Conservation (phyloP, 2,797 vertebrate species). For the Phaenicophaeus curvirostris region DNA sequence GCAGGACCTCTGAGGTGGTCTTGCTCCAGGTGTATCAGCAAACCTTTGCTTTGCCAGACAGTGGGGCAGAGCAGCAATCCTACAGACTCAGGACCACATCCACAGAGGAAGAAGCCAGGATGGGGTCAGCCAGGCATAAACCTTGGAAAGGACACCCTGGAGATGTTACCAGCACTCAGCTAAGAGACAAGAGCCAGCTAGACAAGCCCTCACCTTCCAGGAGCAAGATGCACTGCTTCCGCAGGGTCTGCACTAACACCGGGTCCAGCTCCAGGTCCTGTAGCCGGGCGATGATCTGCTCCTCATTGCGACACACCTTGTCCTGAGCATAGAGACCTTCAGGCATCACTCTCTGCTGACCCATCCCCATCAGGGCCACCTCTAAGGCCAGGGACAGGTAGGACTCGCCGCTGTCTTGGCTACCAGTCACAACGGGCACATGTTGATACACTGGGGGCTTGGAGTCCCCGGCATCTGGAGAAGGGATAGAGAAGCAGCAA, state of each 20-base stretch:
- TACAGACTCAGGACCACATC: not conserved
- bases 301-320: conserved; percentile 97
- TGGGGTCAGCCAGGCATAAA: not conserved
- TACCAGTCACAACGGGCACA: conserved; percentile 84
- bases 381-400: conserved; percentile 94
- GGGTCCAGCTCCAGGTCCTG: conserved; percentile 94
- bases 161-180: not conserved
- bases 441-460: conserved; percentile 93
- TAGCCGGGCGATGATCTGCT: conserved; percentile 92
- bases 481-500: not conserved
- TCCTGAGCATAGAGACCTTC: conserved; percentile 97
- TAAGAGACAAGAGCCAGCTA: not conserved
- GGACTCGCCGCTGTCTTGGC: conserved; percentile 86
- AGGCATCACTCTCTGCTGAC: conserved; percentile 97
- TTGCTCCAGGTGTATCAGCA: not conserved
- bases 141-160: not conserved
- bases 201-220: conserved; percentile 85
- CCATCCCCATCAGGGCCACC: conserved; percentile 97
- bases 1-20: not conserved
- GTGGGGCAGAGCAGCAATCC: not conserved
- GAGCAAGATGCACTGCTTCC: conserved; percentile 92
- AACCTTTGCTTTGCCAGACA: not conserved
- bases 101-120: not conserved
- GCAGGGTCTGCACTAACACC: conserved; percentile 89
- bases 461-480: conserved; percentile 87